Evolutionary conservation across 2,113 vertebrate genomes (phyloP), one percentile per base, ranked within the genome.

Genomic region (Callaeas wilsoni): DNA sequence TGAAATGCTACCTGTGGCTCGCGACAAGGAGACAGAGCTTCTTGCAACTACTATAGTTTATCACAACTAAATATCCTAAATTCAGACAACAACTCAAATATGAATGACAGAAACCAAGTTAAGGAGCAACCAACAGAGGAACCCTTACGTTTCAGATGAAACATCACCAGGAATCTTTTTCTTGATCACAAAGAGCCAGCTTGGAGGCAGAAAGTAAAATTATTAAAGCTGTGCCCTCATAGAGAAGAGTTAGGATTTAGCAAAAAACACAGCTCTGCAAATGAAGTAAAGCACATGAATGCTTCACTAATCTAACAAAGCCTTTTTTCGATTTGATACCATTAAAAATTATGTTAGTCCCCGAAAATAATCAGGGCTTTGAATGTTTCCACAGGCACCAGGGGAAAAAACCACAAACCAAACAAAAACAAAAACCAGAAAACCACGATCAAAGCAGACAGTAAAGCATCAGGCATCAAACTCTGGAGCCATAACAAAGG

Each of bases 401-500:
- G 20, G 57, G 25, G 8, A n/a, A 60, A 63, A 32, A n/a, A 9
- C 3, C 7, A 19, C 55, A 62, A 70, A 37, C 9, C 29, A 69
- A 87, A 87, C 11, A 67, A 89, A 71, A 84, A 7, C 52, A 77
- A 73, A 86, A 75, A 4, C 32, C 63, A 75, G 63, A 78, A 78
- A 84, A 41, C 2, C 7, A 25, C 64, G 88, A 90, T 96, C 88
- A 96, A 94, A 95, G 92, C 14, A 8, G 10, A 74, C 1, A 67
- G 22, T 53, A 63, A 79, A 96, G 64, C 4, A 0, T 63, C 46
- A 84, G 79, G 33, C 68, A 93, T 73, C 87, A 89, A 77, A 67
- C 60, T 95, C 93, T 82, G 84, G 92, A 97, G 73, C 47, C 79
- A 37, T 81, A 96, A 96, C 86, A 97, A 89, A 80, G 52, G 25